phyloP scores from a whole-genome alignment of 2,888 invertebrate species.

The Gymnoscelis rufifasciata region DNA sequence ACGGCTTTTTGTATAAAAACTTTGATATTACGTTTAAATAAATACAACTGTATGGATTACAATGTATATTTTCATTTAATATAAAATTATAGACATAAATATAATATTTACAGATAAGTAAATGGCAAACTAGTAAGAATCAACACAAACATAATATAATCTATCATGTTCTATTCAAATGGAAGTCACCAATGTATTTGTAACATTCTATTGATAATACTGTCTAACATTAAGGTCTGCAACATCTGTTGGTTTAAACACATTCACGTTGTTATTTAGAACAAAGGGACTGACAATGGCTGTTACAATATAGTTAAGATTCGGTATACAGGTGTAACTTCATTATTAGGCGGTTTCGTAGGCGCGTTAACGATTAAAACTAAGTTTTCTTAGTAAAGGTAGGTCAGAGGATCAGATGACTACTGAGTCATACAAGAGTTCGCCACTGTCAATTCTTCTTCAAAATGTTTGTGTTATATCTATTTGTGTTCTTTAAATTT shows the following conservation, averaged over 20 bases:
- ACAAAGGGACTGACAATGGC: background rate
- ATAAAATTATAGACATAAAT: conserved; percentile 73
- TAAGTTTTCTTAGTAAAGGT: too few relatives aligned
- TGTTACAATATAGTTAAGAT: too few relatives aligned
- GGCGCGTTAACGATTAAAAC: too few relatives aligned
- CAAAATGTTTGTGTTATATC: too few relatives aligned
- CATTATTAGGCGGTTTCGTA: too few relatives aligned
- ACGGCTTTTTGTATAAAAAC: too few relatives aligned
- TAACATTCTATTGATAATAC: conserved; percentile 22
- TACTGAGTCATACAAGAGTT: too few relatives aligned
- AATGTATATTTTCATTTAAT: conserved; percentile 70
- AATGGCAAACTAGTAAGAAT: conserved; percentile 68
- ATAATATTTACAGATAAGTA: conserved; percentile 72
- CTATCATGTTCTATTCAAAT: conserved; percentile 15
- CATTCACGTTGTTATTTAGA: background rate
- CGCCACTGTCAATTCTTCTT: too few relatives aligned
- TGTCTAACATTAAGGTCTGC: conserved; percentile 13
- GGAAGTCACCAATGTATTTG: conserved; percentile 22
- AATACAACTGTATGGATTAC: conserved; percentile 43
- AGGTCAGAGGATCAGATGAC: too few relatives aligned
- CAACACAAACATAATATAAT: conserved; percentile 38
- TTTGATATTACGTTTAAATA: conserved; percentile 15
- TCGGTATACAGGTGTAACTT: too few relatives aligned
- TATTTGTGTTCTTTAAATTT: too few relatives aligned
- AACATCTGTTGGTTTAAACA: background rate